Evolutionary conservation across 2,113 vertebrate genomes (phyloP).

Genomic region (Phoenicopterus ruber): DNA sequence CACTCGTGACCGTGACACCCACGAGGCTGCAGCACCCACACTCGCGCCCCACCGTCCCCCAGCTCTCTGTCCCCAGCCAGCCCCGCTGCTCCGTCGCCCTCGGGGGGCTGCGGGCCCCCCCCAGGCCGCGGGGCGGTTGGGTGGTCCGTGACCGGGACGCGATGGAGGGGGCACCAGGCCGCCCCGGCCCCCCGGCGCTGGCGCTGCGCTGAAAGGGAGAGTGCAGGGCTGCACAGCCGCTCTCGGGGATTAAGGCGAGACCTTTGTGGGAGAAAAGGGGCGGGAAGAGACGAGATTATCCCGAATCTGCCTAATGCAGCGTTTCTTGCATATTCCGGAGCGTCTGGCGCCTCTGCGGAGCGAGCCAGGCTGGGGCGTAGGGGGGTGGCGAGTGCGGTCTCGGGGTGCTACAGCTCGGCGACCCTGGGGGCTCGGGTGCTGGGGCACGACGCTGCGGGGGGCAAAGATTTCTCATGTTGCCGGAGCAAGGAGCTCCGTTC

Average conservation of each 20-base stretch:
- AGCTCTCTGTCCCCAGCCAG: neutral
- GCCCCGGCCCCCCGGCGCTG: neutral
- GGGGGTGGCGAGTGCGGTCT: rapidly evolving
- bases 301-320: neutral
- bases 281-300: constrained; percentile 10
- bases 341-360: neutral
- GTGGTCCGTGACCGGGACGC: neutral
- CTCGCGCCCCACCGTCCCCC: rapidly evolving
- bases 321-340: neutral
- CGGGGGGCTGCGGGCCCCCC: rapidly evolving
- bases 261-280: constrained; percentile 16
- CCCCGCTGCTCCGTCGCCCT: rapidly evolving
- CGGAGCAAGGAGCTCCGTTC: rapidly evolving
- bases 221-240: neutral
- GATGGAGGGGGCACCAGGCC: rapidly evolving
- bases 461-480: rapidly evolving
- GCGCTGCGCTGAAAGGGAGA: neutral
- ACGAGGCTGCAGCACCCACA: neutral
- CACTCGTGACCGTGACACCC: neutral
- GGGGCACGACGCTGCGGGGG: rapidly evolving
- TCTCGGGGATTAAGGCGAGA: neutral
- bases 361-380: neutral
- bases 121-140: rapidly evolving
- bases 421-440: rapidly evolving
- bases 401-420: rapidly evolving